Base-by-base conservation (phyloP, 2,113 vertebrate genomes). In the Ivindomyrus marchei region DNA sequence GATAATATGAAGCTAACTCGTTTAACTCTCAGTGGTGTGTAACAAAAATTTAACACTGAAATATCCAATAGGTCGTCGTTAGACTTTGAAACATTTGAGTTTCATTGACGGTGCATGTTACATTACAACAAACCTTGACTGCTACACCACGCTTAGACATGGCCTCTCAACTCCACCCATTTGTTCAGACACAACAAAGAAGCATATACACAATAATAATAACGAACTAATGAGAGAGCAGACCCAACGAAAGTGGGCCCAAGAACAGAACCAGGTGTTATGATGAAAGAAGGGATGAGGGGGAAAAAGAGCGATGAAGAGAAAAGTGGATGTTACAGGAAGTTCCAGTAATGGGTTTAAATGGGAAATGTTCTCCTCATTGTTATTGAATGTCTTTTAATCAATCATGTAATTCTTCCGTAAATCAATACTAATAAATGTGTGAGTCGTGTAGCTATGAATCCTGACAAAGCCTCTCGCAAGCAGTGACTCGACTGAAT, bases 361-460 rank as follows among this genome's bases (percentile, higher is more conserved):
- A 62, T 56, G 19, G 17, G 50, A 56, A 52, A 17, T 39, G 2
- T 88, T 45, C 3, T 46, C 56, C 7, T 45, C 53, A 56, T 56
- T 53, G 85, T 87, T 87, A 56, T 21, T 31, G 13, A 52, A 87
- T 87, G 85, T 87, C 27, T 53, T 84, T 49, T 56, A 83, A 89
- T 89, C 49, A 83, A 89, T 89, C 74, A 24, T 87, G 85, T 84
- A 89, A 39, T 83, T 89, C 49, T 49, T 56, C 50, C 46, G 21
- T 83, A n/a, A 83, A 89, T 83, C 70, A 83, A 45, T 89, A 58
- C 27, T 56, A 89, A 56, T 89, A 89, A 45, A 80, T 42, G 70
- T 45, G 74, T 83, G n/a, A 39, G n/a, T 56, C 74, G 36, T 83
- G 36, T 84, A 89, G 70, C 88, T 89, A n/a, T 4, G 88, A 45